Evolutionary conservation across 2,888 invertebrate species (phyloP), one percentile per base, ranked within the genome.

Genomic region (Hyppa rectilinea): DNA sequence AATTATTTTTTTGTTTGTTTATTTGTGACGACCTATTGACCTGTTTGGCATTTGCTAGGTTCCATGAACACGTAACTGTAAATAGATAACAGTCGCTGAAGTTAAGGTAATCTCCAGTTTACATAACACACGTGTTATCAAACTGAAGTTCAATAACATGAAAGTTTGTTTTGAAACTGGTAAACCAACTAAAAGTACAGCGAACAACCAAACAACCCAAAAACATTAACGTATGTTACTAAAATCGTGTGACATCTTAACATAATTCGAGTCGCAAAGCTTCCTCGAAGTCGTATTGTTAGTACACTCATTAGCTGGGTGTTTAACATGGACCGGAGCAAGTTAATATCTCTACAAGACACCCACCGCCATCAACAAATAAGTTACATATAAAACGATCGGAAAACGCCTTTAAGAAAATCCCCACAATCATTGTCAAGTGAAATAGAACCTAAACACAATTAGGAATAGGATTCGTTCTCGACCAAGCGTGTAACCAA

Each of bases 331-430:
- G 85, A 86, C 87, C 79, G 81, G 87, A 86, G 84, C 83, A 87
- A 92, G 89, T 90, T 90, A 91, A 91, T 92, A 91, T 90, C 87
- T 85, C 87, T 82, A 86, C 85, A 84, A 88, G 84, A 86, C 87
- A 87, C 85, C 88, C 87, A 87, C 89, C 85, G 88, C 88, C 88
- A 88, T 88, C 89, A 90, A 92, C 92, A 91, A 91, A 92, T 91
- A 92, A 90, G 88, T 88, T 87, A 90, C 90, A 89, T 88, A 92
- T 90, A 92, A 92, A 92, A 90, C 91, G 88, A 91, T 91, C 87
- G 88, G 89, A 90, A 92, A 92, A 90, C 87, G 83, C 87, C 87
- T 86, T 87, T 78, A 85, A 87, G 86, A 89, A 91, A 93, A 91
- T 89, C 90, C 87, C 77, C 65, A 78, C 82, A 78, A 81, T 84